A percentile compares a stretch with the other conserved stretches of the same genome.
These are phyloP conservation scores for Tragelaphus scriptus DNA, from an alignment of 2,113 vertebrate genomes.

Conservation along the genomic window DNA sequence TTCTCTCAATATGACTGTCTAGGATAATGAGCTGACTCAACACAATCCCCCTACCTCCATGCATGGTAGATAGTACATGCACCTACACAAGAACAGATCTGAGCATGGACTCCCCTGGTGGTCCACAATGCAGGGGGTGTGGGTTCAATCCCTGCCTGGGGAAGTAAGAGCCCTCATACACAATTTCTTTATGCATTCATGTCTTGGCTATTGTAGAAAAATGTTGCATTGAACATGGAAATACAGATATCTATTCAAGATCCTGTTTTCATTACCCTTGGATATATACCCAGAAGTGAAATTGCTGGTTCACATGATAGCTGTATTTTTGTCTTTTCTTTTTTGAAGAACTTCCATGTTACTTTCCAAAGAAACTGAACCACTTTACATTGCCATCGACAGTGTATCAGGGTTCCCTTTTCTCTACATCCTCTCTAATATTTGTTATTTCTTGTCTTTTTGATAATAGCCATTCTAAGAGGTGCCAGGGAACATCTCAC, in stretches of 20 bases:
- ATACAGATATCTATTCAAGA: neutral
- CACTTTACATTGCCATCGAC: neutral
- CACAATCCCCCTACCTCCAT: rapidly evolving
- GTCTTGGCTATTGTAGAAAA: neutral
- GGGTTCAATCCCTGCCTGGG: neutral
- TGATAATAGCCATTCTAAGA: neutral
- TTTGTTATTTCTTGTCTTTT: neutral
- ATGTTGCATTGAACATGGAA: neutral
- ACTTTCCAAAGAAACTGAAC: neutral
- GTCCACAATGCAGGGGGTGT: neutral
- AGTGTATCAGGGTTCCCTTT: neutral
- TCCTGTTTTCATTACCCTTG: neutral
- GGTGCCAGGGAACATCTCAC: neutral
- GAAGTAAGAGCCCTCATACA: neutral
- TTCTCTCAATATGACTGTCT: neutral
- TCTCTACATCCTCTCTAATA: neutral
- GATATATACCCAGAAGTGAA: neutral
- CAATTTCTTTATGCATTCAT: neutral
- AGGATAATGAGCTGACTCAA: neutral
- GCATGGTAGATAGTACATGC: neutral
- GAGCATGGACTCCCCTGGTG: neutral
- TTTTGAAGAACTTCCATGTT: neutral
- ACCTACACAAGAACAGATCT: neutral
- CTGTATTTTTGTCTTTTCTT: neutral
- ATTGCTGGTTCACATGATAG: neutral